Conservation (phyloP, 2,888 invertebrate species). For the Hesperia comma region DNA sequence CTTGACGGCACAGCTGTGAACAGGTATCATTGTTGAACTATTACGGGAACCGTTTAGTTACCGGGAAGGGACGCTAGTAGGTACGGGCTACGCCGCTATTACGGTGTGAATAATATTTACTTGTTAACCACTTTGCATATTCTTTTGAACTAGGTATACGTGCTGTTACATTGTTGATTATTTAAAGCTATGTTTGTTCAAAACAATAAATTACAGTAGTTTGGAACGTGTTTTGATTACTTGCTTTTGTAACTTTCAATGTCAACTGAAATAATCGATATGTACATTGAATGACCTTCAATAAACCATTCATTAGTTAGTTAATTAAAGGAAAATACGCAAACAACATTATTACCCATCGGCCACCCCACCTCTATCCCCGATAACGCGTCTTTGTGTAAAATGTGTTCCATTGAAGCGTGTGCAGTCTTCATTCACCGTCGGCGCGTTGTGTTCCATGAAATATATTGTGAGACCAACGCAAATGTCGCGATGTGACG, state of each 20-base stretch:
- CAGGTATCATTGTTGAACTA: slow-evolving; percentile 43
- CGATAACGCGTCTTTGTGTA: slow-evolving; percentile 20
- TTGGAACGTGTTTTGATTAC: not conserved
- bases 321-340: not conserved
- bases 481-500: slow-evolving; percentile 52
- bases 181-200: not conserved
- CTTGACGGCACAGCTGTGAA: slow-evolving; percentile 50
- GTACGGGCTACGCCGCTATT: slow-evolving; percentile 22
- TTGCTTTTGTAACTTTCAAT: not conserved
- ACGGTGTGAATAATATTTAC: slow-evolving; percentile 20
- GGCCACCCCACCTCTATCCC: slow-evolving; percentile 4
- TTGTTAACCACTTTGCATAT: slow-evolving; percentile 24
- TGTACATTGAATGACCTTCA: not conserved
- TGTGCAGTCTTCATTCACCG: slow-evolving; percentile 17
- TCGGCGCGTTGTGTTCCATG: slow-evolving; percentile 16
- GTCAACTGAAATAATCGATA: not conserved
- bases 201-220: not conserved
- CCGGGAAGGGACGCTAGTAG: slow-evolving; percentile 37
- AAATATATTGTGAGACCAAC: slow-evolving; percentile 46
- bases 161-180: slow-evolving; percentile 8
- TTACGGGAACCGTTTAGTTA: slow-evolving; percentile 36
- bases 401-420: slow-evolving; percentile 26
- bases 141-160: not conserved
- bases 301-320: not conserved
- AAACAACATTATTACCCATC: slow-evolving; percentile 9